phyloP scores from a whole-genome alignment of 2,888 invertebrate genomes.

The Hypomecis punctinalis region DNA sequence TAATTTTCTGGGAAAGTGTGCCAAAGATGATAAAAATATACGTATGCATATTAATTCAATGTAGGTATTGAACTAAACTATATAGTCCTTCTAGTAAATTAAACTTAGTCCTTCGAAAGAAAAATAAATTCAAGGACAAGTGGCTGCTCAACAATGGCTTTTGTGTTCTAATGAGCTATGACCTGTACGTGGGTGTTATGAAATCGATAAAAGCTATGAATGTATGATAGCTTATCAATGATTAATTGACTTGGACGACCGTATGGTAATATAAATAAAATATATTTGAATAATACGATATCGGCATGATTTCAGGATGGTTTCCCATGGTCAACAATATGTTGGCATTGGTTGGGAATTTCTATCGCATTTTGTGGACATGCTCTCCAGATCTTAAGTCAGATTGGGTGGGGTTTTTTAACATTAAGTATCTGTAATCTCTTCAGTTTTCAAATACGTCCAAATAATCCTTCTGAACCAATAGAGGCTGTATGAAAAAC shows the following conservation, averaged over 20 bases:
- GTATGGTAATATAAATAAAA: slow-evolving; percentile 21
- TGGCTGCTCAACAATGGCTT: no score
- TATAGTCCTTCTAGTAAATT: no score
- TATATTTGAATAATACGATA: slow-evolving; percentile 35
- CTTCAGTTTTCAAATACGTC: no score
- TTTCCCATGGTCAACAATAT: slow-evolving; percentile 32
- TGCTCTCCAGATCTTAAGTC: slow-evolving; percentile 9
- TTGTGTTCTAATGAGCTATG: background rate
- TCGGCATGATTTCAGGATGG: slow-evolving; percentile 36
- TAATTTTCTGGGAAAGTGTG: no score
- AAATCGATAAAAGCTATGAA: background rate
- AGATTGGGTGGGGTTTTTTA: background rate
- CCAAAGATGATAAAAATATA: no score
- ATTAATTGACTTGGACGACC: slow-evolving; percentile 14
- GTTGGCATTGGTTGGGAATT: background rate
- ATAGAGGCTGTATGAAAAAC: no score
- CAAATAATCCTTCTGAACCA: no score
- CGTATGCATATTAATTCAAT: no score
- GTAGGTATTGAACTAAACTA: no score
- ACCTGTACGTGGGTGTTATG: background rate
- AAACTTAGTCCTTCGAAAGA: no score
- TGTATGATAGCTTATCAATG: background rate
- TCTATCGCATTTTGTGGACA: background rate
- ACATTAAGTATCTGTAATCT: no score
- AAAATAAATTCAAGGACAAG: no score